Evolutionary conservation across 1,140 invertebrate species (phyloP), one percentile per base, ranked within the genome.

Genomic region (Lucilia cuprina): DNA sequence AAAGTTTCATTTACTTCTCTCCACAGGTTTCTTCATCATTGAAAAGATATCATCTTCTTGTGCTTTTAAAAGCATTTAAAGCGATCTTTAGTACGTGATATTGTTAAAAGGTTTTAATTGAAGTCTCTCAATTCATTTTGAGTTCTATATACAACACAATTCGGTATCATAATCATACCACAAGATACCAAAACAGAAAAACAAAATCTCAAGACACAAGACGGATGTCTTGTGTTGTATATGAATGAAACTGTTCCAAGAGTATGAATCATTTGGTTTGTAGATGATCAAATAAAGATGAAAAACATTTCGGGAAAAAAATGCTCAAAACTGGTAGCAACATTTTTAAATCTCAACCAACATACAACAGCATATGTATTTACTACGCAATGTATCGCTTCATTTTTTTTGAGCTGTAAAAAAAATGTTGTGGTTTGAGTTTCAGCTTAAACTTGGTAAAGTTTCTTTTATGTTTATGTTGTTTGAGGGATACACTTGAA

Each of bases 31-130:
- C 65, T 19, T 70, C 19, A 70, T 25, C 65, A 30, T 60, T 60
- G 14, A n/a, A 70, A 70, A 70, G 65, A 70, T 70, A 70, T 70
- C 65, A 70, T 70, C 65, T 30, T 30, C 25, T 30, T 21, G 65
- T 10, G 21, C n/a, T 70, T 12, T 70, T 70, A 70, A 70, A 70
- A 70, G 21, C 65, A 70, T 85, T 80, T 50, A 74, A 80, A 49
- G 83, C 87, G 88, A 88, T 88, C 86, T 86, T 86, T 70, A 75
- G 88, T 88, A 89, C 88, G 88, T 89, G 88, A 89, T 89, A 89
- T 89, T 89, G 88, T 89, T 89, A 89, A 89, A 89, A 88, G 88
- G 88, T 89, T 89, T 89, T 89, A 89, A 89, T 89, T 89, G 88
- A 89, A 89, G 88, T 88, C 87, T 86, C 87, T 88, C 65, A 70